Base-by-base conservation (phyloP, 1,140 invertebrate species). In the Euborellia annulipes region DNA sequence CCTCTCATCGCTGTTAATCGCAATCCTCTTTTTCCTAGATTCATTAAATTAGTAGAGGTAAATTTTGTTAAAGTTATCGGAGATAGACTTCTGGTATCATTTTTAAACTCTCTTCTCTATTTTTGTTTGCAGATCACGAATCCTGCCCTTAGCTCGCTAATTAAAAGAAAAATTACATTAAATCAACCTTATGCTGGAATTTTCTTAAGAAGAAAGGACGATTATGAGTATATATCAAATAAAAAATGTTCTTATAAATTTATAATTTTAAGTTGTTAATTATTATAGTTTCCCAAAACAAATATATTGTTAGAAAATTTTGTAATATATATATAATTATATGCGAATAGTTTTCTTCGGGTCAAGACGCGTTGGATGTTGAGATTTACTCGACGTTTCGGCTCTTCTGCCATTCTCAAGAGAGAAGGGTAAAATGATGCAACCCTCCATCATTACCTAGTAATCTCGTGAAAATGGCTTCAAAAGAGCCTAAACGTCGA, bases 101-200 rank as follows among this genome's bases (percentile, higher is more conserved):
- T 22, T n/a, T 2, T 27, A 27, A 20, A 0, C 3, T 3, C 1
- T 41, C 34, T 45, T 11, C 3, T 46, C 45, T 23, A 50, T 50
- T 17, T 58, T 52, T 52, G 42, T 51, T 71, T 69, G 43, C 58
- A 88, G 85, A 69, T 98, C 13, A 77, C 81, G 17, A 83, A 98
- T 68, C 82, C 86, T 49, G 67, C 76, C 39, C 66, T 99, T 36
- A 89, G 96, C 56, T 82, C 93, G 59, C 60, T 98, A 21, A 76
- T 99, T 46, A 72, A 89, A 65, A 75, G 90, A 52, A 98, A 98
- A 71, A 87, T 98, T 0, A 85, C 85, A 62, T 60, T 98, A 4
- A 94, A 93, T 63, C 90, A 96, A 59, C 95, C 95, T 0, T 99
- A 98, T 62, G 84, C 91, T 52, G 96, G 95, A 27, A 82, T 99